Percentiles rank a stretch among this genome's conserved stretches.
Conservation (phyloP, 2,113 vertebrate species). For the Paratilapia polleni region DNA sequence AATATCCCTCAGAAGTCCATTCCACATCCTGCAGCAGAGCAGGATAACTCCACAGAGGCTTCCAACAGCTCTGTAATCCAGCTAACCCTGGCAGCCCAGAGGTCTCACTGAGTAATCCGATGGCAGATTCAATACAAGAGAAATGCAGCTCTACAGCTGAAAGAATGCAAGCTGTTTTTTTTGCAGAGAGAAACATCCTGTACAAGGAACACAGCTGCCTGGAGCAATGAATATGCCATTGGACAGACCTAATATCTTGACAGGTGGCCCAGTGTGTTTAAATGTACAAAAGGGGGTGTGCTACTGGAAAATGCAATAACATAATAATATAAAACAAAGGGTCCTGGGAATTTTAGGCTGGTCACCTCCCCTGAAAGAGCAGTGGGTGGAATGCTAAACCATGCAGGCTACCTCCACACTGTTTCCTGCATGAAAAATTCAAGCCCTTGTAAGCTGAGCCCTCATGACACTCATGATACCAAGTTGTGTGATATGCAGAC, state of each 20-base stretch:
- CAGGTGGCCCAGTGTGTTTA: slow-evolving; percentile 39
- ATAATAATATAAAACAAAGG: slow-evolving; percentile 50
- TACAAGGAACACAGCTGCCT: slow-evolving; percentile 25
- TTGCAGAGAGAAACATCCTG: slow-evolving; percentile 38
- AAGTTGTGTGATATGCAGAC: slow-evolving; percentile 4
- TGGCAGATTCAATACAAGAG: slow-evolving; percentile 51
- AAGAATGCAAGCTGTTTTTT: slow-evolving; percentile 37
- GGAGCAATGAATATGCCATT: slow-evolving; percentile 33
- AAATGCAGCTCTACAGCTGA: slow-evolving; percentile 46
- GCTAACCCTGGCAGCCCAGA: slow-evolving; percentile 64
- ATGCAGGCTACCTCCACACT: slow-evolving; percentile 21
- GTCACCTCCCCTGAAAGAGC: slow-evolving; percentile 14
- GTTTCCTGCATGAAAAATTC: slow-evolving; percentile 75
- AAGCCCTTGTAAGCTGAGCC: slow-evolving; percentile 69
- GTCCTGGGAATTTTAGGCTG: slow-evolving; percentile 21
- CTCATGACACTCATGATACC: slow-evolving; percentile 30
- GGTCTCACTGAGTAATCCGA: slow-evolving; percentile 65
- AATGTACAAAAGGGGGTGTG: slow-evolving; percentile 24
- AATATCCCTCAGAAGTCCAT: slow-evolving; percentile 53
- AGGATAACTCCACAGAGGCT: slow-evolving; percentile 51
- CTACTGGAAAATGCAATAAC: slow-evolving; percentile 50
- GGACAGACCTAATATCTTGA: slow-evolving; percentile 45
- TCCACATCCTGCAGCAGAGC: slow-evolving; percentile 52
- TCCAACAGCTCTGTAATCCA: slow-evolving; percentile 61
- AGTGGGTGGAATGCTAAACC: slow-evolving; percentile 55